Evolutionary conservation across 2,888 invertebrate genomes (phyloP), one percentile per base, ranked within the genome.

Genomic region (Cinara cedri): DNA sequence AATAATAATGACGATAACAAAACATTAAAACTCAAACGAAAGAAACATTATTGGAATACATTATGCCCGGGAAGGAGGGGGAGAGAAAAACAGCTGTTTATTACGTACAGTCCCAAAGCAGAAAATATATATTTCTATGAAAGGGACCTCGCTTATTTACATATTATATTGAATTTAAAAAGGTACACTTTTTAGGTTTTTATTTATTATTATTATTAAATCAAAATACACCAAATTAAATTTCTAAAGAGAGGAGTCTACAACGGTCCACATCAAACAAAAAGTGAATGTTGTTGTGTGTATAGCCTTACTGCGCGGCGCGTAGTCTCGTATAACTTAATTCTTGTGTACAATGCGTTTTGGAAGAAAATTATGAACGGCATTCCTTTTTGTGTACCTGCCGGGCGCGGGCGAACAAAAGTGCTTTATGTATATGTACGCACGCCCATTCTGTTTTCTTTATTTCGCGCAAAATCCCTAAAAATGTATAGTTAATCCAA

Each of bases 161-260:
- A 63, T 74, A 42, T 54, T 74, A 51, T 54, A 74, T 63, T 63
- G 51, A 63, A 54, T 63, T 19, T 51, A 42, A 42, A 54, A 74
- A 63, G 51, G 63, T 62, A 51, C 51, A 21, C 46, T 46, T 46
- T 46, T 11, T 21, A n/a, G 34, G 34, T 34, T 34, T 4, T 34
- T 34, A 4, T 34, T 4, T 34, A n/a, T 26, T 60, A n/a, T 72
- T 19, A 42, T 26, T 74, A 74, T 54, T 24, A 42, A 74, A 74
- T 46, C 51, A 63, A 63, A 74, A 51, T 51, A 42, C 42, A 62
- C 19, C 0, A 34, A 63, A 74, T 63, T 54, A 51, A 74, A 51
- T 51, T 74, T 42, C 16, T 16, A 42, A 51, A 74, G 60, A 16
- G 34, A 62, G 51, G 51, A 72, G 46, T 72, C 46, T 14, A 62